Evolutionary conservation across 53 echinoderm and acorn worm species (phyloP), one percentile per base, ranked within the genome.

Genomic region (Mesocentrotus franciscanus): DNA sequence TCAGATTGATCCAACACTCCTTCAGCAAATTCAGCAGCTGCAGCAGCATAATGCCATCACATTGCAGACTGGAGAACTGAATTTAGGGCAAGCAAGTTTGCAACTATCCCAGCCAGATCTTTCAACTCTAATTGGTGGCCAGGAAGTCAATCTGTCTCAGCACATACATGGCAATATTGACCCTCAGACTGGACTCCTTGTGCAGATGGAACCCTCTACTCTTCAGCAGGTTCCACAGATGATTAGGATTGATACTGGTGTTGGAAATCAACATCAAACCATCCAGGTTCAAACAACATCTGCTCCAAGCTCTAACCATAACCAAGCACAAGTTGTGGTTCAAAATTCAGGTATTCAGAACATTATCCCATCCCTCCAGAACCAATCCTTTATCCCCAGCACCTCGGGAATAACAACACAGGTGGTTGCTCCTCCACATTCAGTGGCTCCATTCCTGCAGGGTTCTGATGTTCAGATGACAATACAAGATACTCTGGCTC

Each of bases 21-120:
- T 99, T 39, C 98, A 98, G 94, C 99, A 99, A 78, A 95, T 99
- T 29, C 99, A 99, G 95, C 98, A 98, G 94, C 97, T 98, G 78
- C 97, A 98, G 33, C 99, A 99, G 93, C 99, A 98, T 61, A 99
- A 99, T 76, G 93, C 99, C 13, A 95, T 98, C 89, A 97, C 97
- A 76, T 90, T 98, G 42, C 98, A 97, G 90, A 93, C 97, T 14
- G 95, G 96, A 24, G 98, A 98, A 61, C 81, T 98, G 29, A 96
- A 95, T 60, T 58, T 97, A 30, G 97, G 96, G 4, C 96, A 96
- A 62, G 93, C 96, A 22, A 97, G 96, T 56, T 71, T 98, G 34
- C 98, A 98, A 61, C 89, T 98, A 58, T 93, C 98, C n/a, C 96
- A 96, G 90, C 90, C 90, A 56, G 96, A 97, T 66, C 64, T 96